Base-by-base conservation (phyloP, 2,888 invertebrate genomes). In the Mechanitis mazaeus region DNA sequence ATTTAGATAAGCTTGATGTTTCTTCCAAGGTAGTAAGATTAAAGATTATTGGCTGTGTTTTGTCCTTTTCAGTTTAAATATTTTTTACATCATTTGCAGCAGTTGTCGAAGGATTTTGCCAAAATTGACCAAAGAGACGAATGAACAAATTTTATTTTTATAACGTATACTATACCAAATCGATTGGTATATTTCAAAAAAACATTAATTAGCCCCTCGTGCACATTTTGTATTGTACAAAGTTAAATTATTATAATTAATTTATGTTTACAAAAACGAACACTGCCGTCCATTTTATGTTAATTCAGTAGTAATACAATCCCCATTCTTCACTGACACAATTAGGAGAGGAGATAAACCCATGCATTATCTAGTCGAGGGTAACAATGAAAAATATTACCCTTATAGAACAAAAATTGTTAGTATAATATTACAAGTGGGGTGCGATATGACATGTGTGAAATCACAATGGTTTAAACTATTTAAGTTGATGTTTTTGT, bases 341-440 rank as follows among this genome's bases (percentile, higher is more conserved):
- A 88, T 89, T 87, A 86, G 83, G 76, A 78, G 77, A 73, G 77
- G 78, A 78, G 82, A 87, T 87, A 87, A 86, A 84, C 87, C 88
- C 87, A 84, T 87, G 85, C 85, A 89, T 90, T 90, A 89, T 90
- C 90, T 89, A 85, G 84, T 87, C 83, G 83, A 67, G 71, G 69
- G 64, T 71, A 74, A 87, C 87, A 87, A 87, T 81, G 72, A 78
- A 80, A 81, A 80, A 77, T 82, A 84, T 84, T 83, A 82, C 85
- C 85, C 86, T 76, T 79, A 71, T 71, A 69, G 67, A 70, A 81
- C 80, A 82, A 83, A 87, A 87, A 84, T 85, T 81, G 85, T 84
- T 80, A 86, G 85, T 85, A 84, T 90, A 87, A 87, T 87, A 84
- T 90, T 90, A 87, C 89, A 81, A 83, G 84, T 80, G 75, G 89